Conservation (phyloP, 1,140 invertebrate genomes). For the Drosophila bipectinata region DNA sequence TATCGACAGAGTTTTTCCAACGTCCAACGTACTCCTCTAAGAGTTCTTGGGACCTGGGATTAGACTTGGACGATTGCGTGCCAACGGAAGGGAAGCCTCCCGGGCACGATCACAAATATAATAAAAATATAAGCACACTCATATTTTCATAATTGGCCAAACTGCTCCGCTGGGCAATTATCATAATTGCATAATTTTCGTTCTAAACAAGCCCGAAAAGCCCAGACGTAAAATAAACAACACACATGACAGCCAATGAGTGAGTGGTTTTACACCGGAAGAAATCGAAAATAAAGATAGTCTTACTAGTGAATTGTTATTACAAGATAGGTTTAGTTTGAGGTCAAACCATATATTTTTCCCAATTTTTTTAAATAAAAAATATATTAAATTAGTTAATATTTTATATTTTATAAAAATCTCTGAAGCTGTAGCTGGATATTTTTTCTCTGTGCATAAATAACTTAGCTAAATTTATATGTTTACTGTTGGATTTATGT, state of each 20-base stretch:
- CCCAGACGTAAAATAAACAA: conserved; percentile 56
- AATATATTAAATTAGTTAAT: background rate
- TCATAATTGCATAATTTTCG: conserved; percentile 80
- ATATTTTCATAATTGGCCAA: conserved; percentile 78
- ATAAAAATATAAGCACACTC: conserved; percentile 53
- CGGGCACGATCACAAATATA: conserved; percentile 59
- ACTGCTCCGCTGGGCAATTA: conserved; percentile 73
- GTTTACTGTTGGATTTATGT: conserved; percentile 79
- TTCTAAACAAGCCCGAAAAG: conserved; percentile 78
- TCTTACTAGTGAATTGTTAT: no score
- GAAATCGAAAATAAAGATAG: conserved; percentile 8
- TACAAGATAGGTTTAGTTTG: no score
- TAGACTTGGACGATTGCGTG: conserved; percentile 58
- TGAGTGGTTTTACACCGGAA: conserved; percentile 46
- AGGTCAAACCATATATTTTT: no score
- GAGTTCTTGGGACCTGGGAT: conserved; percentile 21
- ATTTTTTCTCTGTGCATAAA: conserved; percentile 53
- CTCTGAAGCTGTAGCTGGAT: no score
- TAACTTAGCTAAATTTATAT: conserved; percentile 75
- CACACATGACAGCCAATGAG: conserved; percentile 65
- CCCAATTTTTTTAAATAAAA: no score
- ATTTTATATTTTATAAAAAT: background rate
- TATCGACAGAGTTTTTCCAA: conserved; percentile 17
- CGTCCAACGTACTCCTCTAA: background rate
- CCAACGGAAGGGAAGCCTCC: conserved; percentile 29